Evolutionary conservation across 2,888 invertebrate genomes (phyloP), one percentile per base, ranked within the genome.

Genomic region (Griposia aprilina): DNA sequence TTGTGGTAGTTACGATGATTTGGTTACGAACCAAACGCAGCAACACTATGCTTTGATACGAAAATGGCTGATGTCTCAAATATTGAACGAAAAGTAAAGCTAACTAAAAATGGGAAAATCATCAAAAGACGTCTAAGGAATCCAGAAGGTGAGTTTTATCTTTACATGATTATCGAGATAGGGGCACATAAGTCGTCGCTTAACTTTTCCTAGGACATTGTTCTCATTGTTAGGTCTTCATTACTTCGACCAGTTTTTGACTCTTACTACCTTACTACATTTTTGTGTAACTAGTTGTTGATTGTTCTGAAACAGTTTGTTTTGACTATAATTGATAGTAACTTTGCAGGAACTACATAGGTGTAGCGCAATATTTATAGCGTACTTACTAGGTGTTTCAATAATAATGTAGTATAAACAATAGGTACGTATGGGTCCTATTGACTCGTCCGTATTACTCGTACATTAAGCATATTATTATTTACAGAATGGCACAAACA

Each of bases 31-130:
- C 80, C 78, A 83, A 74, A 81, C 65, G 59, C 69, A 68, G 57
- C 79, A 83, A 85, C 82, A 83, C 83, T 84, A 90, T 84, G 92
- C 93, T 94, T 93, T 91, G 95, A 94, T 96, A 94, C 86, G 94
- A 97, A 97, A 97, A 97, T 97, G 97, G 97, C 97, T 94, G 97
- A 97, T 97, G 97, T 97, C 96, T 93, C 96, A 95, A 95, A 91
- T 90, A 93, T 90, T 92, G 97, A 97, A 60, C 94, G 96, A 85
- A 97, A 96, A 96, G 89, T 95, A 91, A 97, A 97, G 92, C 93
- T 95, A 87, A 95, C 92, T 91, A 97, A 96, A 95, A 95, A 95
- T 90, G 96, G 96, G 60, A 96, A 97, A 96, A 92, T 96, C 92
- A 94, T 96, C 77, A 97, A 97, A 93, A 96, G 94, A 91, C 95